phyloP scores from a whole-genome alignment of 2,888 invertebrate species.

The Ellobium chinense region DNA sequence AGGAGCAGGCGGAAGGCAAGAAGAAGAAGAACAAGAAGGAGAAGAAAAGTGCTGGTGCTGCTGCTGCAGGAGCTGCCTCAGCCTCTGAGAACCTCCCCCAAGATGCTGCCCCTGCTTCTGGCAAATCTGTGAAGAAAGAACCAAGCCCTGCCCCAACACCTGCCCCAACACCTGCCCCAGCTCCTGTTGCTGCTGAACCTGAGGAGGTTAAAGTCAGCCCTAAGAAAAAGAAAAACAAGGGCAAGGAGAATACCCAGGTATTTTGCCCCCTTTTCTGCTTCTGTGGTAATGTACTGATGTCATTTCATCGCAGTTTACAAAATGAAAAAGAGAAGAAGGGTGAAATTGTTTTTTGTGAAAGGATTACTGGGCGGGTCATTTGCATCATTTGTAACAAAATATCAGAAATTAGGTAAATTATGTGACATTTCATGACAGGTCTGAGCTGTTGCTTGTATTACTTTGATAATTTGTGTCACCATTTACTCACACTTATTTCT shows the following conservation, averaged over 20 bases:
- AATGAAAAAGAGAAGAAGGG: too few species aligned
- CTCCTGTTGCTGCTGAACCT: not conserved
- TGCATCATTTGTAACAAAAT: too few species aligned
- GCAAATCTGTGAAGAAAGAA: constrained; percentile 25
- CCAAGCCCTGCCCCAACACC: not conserved
- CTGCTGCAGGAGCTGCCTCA: constrained; percentile 16
- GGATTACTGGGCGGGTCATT: too few species aligned
- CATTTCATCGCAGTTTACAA: too few species aligned
- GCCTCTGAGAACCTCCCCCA: constrained; percentile 16
- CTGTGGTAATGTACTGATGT: too few species aligned
- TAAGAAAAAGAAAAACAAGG: constrained; percentile 31
- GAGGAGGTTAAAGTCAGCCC: constrained; percentile 29
- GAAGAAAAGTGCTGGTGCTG: constrained; percentile 21
- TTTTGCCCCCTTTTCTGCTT: too few species aligned
- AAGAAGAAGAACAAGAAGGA: constrained; percentile 45
- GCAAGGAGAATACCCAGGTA: constrained; percentile 27
- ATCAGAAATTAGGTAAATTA: too few species aligned
- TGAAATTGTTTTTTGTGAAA: too few species aligned
- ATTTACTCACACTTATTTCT: too few species aligned
- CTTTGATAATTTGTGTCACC: too few species aligned
- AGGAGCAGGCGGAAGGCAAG: constrained; percentile 21
- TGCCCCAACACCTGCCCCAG: not conserved
- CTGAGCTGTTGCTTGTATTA: too few species aligned
- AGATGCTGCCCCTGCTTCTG: constrained; percentile 36
- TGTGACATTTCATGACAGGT: too few species aligned